Evolutionary conservation across 2,888 invertebrate genomes (phyloP).

Genomic region (Leptinotarsa tumamoca): DNA sequence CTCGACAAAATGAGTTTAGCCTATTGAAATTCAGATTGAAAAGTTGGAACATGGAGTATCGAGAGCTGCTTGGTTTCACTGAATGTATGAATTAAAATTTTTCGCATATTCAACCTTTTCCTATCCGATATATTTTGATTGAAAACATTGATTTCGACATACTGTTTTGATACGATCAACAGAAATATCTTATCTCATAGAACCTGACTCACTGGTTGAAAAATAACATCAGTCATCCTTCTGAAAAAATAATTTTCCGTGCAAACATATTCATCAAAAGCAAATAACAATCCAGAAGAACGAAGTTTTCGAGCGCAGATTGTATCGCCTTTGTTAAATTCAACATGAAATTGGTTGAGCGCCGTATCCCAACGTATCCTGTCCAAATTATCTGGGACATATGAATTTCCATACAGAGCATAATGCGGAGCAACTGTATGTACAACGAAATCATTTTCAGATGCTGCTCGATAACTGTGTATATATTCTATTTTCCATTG

Average conservation of each 20-base stretch:
- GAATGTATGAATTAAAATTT: too few species aligned
- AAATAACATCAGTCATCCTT: not conserved
- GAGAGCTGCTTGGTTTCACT: too few species aligned
- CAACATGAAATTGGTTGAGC: constrained; percentile 31
- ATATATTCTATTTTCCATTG: constrained; percentile 21
- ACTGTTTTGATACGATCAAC: too few species aligned
- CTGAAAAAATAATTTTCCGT: constrained; percentile 17
- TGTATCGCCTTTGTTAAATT: constrained; percentile 37
- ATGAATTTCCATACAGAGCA: constrained; percentile 25
- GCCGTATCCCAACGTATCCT: constrained; percentile 30
- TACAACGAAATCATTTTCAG: constrained; percentile 27
- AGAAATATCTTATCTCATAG: not conserved
- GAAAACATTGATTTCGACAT: too few species aligned
- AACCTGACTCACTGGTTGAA: not conserved
- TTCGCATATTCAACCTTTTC: too few species aligned
- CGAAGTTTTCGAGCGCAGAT: constrained; percentile 28
- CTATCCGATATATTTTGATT: too few species aligned
- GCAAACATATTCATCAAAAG: constrained; percentile 31
- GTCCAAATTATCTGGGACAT: constrained; percentile 34
- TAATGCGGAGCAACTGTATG: constrained; percentile 28
- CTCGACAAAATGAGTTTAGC: too few species aligned
- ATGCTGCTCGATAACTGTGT: constrained; percentile 29
- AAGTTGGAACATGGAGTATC: too few species aligned
- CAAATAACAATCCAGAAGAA: constrained; percentile 35
- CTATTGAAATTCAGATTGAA: too few species aligned